A percentile compares a stretch with the other conserved stretches of the same genome.
Conservation (phyloP, 1,140 invertebrate genomes). For the Polyergus mexicanus region DNA sequence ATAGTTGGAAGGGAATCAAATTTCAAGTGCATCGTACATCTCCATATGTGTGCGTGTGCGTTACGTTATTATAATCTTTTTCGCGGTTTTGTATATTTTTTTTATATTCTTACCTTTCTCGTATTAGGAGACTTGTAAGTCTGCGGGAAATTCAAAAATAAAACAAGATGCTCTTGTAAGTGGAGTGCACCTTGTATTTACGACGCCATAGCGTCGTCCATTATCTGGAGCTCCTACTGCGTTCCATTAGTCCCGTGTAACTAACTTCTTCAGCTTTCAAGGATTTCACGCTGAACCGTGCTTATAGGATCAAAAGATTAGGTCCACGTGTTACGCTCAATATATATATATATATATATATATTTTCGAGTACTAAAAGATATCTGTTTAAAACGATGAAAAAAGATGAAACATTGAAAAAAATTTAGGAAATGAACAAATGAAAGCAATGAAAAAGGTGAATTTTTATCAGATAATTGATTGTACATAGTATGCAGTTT, state of each 20-base stretch:
- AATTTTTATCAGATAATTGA: not conserved
- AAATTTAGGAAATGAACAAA: not conserved
- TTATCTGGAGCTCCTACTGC: constrained; percentile 60
- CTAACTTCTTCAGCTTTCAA: constrained; percentile 63
- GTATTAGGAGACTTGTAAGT: constrained; percentile 24
- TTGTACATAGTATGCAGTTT: not conserved
- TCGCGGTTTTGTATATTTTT: too few species aligned
- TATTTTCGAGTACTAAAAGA: constrained; percentile 25
- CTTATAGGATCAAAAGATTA: constrained; percentile 65
- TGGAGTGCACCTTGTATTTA: constrained; percentile 55
- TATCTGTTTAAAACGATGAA: not conserved
- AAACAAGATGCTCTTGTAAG: constrained; percentile 49
- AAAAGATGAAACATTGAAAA: not conserved
- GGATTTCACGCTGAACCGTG: constrained; percentile 61
- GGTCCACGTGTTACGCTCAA: constrained; percentile 40
- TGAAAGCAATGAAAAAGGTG: not conserved
- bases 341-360: constrained; percentile 28
- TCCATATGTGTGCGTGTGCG: too few species aligned
- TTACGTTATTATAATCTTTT: not conserved
- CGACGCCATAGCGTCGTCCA: constrained; percentile 53
- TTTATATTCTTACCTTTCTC: constrained; percentile 3
- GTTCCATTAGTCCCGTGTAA: constrained; percentile 62
- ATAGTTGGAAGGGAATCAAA: not conserved
- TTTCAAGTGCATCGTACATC: not conserved
- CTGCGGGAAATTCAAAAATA: constrained; percentile 45